A percentile compares a stretch with the other conserved stretches of the same genome.
Evolutionary conservation across 1,140 invertebrate genomes (phyloP).

Genomic region (Lasaia peninsularis): DNA sequence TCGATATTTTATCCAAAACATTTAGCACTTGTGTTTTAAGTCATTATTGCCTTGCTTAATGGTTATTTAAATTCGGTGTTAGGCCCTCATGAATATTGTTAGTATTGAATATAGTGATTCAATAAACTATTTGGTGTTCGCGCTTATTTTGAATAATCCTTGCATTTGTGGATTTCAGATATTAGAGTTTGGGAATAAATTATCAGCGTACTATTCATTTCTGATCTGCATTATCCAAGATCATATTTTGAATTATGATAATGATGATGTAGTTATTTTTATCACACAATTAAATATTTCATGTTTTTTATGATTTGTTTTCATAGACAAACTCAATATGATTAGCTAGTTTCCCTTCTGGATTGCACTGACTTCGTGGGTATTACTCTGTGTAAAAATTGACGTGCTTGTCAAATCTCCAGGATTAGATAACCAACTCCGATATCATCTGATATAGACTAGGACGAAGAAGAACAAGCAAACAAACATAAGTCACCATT

Average conservation of each 20-base stretch:
- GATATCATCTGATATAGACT: too few relatives aligned
- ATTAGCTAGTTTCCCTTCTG: too few relatives aligned
- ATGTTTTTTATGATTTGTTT: too few relatives aligned
- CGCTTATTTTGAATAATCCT: slow-evolving; percentile 7
- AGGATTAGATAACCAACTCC: too few relatives aligned
- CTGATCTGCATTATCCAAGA: neutral
- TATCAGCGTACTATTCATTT: neutral
- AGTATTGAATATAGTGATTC: slow-evolving; percentile 16
- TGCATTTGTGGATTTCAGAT: neutral
- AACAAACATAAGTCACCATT: too few relatives aligned
- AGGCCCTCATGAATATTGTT: slow-evolving; percentile 34
- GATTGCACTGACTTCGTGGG: too few relatives aligned
- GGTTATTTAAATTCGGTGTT: slow-evolving; percentile 58
- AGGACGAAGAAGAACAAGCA: too few relatives aligned
- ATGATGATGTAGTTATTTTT: neutral
- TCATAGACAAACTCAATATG: too few relatives aligned
- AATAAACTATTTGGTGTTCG: slow-evolving; percentile 10
- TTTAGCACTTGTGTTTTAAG: slow-evolving; percentile 17
- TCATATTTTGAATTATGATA: neutral
- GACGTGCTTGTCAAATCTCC: too few relatives aligned
- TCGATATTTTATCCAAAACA: slow-evolving; percentile 17
- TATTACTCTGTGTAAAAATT: too few relatives aligned
- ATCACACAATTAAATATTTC: neutral
- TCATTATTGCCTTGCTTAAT: slow-evolving; percentile 50
- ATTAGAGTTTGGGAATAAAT: neutral